Base-by-base conservation (phyloP, 2,888 invertebrate genomes). In the Pheosia tremula region DNA sequence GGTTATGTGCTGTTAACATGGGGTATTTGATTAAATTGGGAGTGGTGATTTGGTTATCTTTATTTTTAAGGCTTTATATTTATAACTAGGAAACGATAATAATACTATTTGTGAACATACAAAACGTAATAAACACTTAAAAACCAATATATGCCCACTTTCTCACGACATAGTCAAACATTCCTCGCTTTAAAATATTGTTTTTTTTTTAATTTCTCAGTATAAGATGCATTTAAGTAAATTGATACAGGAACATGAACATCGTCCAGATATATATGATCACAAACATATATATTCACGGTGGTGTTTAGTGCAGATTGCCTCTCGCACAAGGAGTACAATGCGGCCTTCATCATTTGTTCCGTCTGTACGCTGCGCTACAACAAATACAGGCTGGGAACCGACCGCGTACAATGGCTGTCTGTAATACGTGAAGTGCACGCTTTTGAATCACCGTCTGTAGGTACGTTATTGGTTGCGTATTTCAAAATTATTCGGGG, bases 271-370 rank as follows among this genome's bases (percentile, higher is more conserved):
- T 39, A 37, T 39, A 37, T 53, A 63, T 62, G 64, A 68, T 68
- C 66, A 60, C 62, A 65, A 56, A 63, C 37, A 61, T 64, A 59
- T 65, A 67, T 64, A 59, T 63, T 60, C 61, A 61, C 60, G 61
- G 69, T 66, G 71, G 74, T 79, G 78, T 79, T 81, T 80, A 82
- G 82, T 73, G 72, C 80, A 74, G 78, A 81, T 81, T 82, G 81
- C 77, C 69, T 79, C 69, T 66, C 79, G 70, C 71, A 74, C 76
- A 68, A 66, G 68, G 72, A 72, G 72, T 59, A 85, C 87, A 86
- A 87, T 85, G 81, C 80, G 70, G 72, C 74, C 76, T 75, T 82
- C 82, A 79, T 85, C 82, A 83, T 84, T 84, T 83, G 83, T 75
- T 67, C 70, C 64, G 63, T 72, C 66, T 63, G 68, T 77, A 63